Base-by-base conservation (phyloP, 2,113 vertebrate species). In the Barbus barbus region DNA sequence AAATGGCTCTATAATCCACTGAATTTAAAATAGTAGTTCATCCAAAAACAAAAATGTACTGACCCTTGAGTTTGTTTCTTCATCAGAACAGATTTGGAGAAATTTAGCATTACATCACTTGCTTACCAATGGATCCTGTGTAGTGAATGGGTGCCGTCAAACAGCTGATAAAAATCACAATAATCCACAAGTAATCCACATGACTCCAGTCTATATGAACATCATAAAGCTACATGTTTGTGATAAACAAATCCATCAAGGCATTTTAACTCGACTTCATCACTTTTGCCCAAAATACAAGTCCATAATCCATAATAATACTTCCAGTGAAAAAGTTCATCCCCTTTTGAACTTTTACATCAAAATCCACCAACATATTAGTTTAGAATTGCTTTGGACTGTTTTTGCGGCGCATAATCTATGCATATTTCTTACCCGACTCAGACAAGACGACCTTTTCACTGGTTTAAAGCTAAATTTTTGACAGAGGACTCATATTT, bases 1-100 rank as follows among this genome's bases (percentile, higher is more conserved):
- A 71, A 58, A 33, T 80, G 46, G 51, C 78, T 60, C 56, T 53
- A 48, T 24, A 36, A 61, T 78, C 6, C 71, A 24, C 38, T 46
- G 38, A 44, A 11, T 1, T n/a, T 41, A 41, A 71, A 26, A 26
- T 63, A 28, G 0, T 28, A 63, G 26, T 63, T 63, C 4, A 5
- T 3, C 12, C 60, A 26, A 26, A 63, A 14, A 28, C 1, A 3
- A 28, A 63, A 63, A 63, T 63, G 0, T 28, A 28, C 24, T 1
- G 4, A 26, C 26, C 24, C 13, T 61, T 53, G 16, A 53, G 48
- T 56, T 20, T 53, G 20, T 53, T 53, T 53, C 6, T 22, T 53
- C 20, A 53, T 53, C 18, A 20, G 18, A 53, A 20, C 7, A 56
- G 53, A 56, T 56, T 56, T 58, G 7, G 53, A 58, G 53, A 58